phyloP scores from a whole-genome alignment of 2,888 invertebrate species.

The Cephus runcator region DNA sequence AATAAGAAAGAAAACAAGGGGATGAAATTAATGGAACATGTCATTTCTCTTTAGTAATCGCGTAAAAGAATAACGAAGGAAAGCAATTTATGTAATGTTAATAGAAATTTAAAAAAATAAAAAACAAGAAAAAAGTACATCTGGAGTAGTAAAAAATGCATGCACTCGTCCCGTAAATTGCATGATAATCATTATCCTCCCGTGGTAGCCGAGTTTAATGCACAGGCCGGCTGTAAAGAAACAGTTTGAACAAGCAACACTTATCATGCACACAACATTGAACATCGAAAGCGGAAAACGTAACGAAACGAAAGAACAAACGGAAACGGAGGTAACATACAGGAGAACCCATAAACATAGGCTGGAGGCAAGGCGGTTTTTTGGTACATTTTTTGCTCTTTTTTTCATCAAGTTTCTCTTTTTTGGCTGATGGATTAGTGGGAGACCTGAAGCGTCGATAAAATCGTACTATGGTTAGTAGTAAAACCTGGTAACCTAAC shows the following conservation, averaged over 20 bases:
- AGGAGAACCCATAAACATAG: slow-evolving; percentile 16
- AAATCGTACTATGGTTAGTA: slow-evolving; percentile 13
- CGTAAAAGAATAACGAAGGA: neutral
- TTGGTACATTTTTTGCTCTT: neutral
- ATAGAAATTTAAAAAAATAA: neutral
- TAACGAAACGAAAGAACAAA: slow-evolving; percentile 34
- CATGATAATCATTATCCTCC: neutral
- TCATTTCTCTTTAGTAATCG: neutral
- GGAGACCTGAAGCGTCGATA: slow-evolving; percentile 28
- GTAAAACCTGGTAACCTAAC: slow-evolving; percentile 23
- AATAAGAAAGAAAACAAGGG: slow-evolving; percentile 19
- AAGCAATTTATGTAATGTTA: neutral
- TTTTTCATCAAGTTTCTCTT: neutral
- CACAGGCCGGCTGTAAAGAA: slow-evolving; percentile 25
- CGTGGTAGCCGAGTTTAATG: neutral
- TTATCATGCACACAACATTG: slow-evolving; percentile 54
- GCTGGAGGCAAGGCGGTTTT: slow-evolving; percentile 16
- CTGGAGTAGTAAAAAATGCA: neutral
- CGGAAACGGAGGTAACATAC: slow-evolving; percentile 19
- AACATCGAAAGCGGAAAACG: slow-evolving; percentile 51
- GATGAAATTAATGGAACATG: slow-evolving; percentile 11
- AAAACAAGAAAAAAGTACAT: neutral
- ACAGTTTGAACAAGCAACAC: slow-evolving; percentile 7
- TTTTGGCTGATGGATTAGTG: slow-evolving; percentile 13
- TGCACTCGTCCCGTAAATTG: neutral